These are phyloP conservation scores for Megalopta genalis DNA, from an alignment of 1,140 invertebrate genomes.

Conservation along the genomic window DNA sequence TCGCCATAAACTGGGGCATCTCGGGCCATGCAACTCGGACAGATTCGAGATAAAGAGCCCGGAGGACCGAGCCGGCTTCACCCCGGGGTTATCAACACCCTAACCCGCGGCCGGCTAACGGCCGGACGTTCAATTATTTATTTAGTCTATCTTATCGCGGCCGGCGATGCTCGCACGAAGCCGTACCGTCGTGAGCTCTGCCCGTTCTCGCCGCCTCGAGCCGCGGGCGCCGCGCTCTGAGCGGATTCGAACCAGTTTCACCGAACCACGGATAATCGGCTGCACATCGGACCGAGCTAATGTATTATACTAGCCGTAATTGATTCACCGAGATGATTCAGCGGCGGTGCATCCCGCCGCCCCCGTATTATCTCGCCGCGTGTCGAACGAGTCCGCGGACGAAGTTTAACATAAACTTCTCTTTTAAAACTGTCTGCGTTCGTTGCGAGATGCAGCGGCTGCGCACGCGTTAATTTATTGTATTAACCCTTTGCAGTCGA, in stretches of 20 bases:
- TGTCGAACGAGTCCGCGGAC: too few relatives aligned
- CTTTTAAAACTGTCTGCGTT: too few relatives aligned
- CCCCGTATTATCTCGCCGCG: too few relatives aligned
- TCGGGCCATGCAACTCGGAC: slow-evolving; percentile 54
- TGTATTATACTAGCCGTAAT: neutral
- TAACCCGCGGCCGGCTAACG: slow-evolving; percentile 66
- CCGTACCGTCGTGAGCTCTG: slow-evolving; percentile 46
- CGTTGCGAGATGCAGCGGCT: too few relatives aligned
- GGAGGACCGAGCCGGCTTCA: slow-evolving; percentile 50
- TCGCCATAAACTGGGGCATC: slow-evolving; percentile 65
- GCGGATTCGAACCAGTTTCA: neutral
- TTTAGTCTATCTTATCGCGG: slow-evolving; percentile 74
- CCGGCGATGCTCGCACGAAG: slow-evolving; percentile 65
- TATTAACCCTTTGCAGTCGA: too few relatives aligned
- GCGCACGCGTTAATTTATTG: too few relatives aligned
- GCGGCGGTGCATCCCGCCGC: too few relatives aligned
- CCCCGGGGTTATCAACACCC: slow-evolving; percentile 71
- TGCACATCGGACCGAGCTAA: neutral
- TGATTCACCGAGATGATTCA: neutral
- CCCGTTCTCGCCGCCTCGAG: slow-evolving; percentile 24
- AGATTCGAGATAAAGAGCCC: slow-evolving; percentile 72
- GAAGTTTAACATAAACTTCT: too few relatives aligned
- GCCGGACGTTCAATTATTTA: slow-evolving; percentile 76
- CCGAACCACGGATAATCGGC: neutral
- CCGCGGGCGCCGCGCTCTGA: neutral